phyloP scores from a whole-genome alignment of 2,888 invertebrate genomes.

The Notodonta ziczac region DNA sequence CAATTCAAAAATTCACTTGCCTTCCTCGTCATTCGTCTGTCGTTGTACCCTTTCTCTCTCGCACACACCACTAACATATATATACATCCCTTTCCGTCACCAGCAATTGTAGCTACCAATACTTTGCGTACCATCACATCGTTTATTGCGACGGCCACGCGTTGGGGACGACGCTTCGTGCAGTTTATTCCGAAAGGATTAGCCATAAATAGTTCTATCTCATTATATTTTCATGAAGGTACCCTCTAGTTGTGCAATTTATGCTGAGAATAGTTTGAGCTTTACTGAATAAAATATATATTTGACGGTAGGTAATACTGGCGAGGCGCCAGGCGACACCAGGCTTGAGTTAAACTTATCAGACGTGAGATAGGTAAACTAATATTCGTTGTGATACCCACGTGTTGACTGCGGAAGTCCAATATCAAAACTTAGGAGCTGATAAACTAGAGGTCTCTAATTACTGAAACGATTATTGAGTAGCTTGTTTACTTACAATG shows the following conservation, averaged over 20 bases:
- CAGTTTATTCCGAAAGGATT: conserved; percentile 82
- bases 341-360: conserved; percentile 52
- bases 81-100: conserved; percentile 47
- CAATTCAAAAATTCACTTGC: conserved; percentile 81
- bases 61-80: conserved; percentile 23
- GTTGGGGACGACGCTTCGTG: conserved; percentile 64
- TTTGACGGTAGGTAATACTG: conserved; percentile 74
- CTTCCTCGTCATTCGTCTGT: conserved; percentile 53
- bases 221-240: conserved; percentile 82
- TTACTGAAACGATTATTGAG: too few species aligned
- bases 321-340: conserved; percentile 69
- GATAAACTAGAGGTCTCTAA: too few species aligned
- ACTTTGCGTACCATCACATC: conserved; percentile 43
- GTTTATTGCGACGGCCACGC: conserved; percentile 60
- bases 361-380: conserved; percentile 53
- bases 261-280: conserved; percentile 80
- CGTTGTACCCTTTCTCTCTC: conserved; percentile 51
- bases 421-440: not conserved
- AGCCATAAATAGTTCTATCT: conserved; percentile 81
- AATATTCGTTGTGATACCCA: conserved; percentile 32
- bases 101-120: conserved; percentile 60
- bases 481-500: too few species aligned
- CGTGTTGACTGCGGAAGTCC: conserved; percentile 11
- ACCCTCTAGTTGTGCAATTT: conserved; percentile 74
- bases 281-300: conserved; percentile 82